A percentile compares a stretch with the other conserved stretches of the same genome.
These are phyloP conservation scores for Thamnophis sirtalis DNA, from an alignment of 2,113 vertebrate genomes.

Conservation along the genomic window DNA sequence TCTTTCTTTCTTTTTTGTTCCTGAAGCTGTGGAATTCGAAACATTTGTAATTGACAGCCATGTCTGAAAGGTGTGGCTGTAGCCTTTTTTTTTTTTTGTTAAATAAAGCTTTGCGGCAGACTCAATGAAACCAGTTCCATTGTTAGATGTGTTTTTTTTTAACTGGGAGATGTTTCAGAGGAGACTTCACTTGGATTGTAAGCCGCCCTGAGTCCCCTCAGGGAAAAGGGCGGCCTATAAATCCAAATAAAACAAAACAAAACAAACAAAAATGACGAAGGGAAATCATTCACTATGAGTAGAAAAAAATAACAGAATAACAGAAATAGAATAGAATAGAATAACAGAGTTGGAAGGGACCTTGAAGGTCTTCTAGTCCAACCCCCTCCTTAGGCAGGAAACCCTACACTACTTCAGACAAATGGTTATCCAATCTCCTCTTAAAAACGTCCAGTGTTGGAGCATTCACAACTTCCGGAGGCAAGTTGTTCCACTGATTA, in stretches of 20 bases:
- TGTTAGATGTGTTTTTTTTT: not conserved
- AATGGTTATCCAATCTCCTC: no score
- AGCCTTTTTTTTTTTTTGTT: conserved; percentile 51
- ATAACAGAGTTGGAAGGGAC: no score
- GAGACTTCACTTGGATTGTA: not conserved
- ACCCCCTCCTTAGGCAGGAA: no score
- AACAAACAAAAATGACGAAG: conserved; percentile 13
- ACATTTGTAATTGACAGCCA: conserved; percentile 39
- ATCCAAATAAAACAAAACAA: no score
- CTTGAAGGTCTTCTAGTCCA: not conserved
- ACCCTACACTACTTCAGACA: no score
- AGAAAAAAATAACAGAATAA: not conserved
- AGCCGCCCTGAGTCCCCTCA: no score
- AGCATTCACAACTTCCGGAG: no score
- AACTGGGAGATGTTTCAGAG: not conserved
- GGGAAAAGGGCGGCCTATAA: no score
- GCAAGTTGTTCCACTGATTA: no score
- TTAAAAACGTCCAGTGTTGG: no score
- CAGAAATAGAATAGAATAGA: not conserved
- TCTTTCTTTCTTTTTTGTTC: conserved; percentile 1
- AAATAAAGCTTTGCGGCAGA: conserved; percentile 67
- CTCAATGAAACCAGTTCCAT: conserved; percentile 23
- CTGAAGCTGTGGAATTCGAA: conserved; percentile 4
- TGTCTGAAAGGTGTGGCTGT: conserved; percentile 44
- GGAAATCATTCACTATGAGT: not conserved